Conservation (phyloP, 2,888 invertebrate genomes). For the Orthosia gothica region DNA sequence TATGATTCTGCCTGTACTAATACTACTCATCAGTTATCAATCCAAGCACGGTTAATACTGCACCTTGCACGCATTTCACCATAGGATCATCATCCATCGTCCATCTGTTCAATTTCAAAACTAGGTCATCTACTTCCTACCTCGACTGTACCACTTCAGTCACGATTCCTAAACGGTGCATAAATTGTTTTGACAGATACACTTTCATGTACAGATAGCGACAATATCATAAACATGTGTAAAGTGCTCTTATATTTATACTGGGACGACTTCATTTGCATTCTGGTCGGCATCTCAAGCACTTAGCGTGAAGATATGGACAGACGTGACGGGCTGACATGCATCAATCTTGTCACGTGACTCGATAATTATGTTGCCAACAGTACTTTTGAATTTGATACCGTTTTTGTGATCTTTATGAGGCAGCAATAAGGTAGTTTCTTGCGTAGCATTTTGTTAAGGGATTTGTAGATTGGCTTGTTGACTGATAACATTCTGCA, state of each 20-base stretch:
- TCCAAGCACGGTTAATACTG: neutral
- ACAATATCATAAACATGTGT: constrained; percentile 76
- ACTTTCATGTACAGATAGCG: constrained; percentile 65
- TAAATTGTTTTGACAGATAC: constrained; percentile 61
- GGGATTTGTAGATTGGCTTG: constrained; percentile 51
- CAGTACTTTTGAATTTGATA: constrained; percentile 29
- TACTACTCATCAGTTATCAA: neutral
- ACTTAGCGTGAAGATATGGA: constrained; percentile 82
- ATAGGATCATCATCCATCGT: neutral
- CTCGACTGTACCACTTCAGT: constrained; percentile 38
- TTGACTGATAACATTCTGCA: constrained; percentile 58
- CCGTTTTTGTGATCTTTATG: constrained; percentile 24
- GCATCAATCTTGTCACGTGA: constrained; percentile 82
- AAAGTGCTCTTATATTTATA: constrained; percentile 71
- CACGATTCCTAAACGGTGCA: constrained; percentile 35
- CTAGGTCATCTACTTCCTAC: constrained; percentile 46
- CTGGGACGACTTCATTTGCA: constrained; percentile 79
- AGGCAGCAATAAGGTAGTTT: constrained; percentile 16
- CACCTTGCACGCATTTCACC: neutral
- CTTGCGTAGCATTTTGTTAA: constrained; percentile 23
- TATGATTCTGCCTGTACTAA: neutral
- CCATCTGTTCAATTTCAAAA: constrained; percentile 24
- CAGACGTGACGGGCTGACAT: constrained; percentile 79
- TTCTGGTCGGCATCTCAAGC: constrained; percentile 78
- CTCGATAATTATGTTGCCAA: constrained; percentile 70